These are phyloP conservation scores for Gymnothorax reevesii DNA, from an alignment of 2,797 vertebrate species.

Conservation along the genomic window DNA sequence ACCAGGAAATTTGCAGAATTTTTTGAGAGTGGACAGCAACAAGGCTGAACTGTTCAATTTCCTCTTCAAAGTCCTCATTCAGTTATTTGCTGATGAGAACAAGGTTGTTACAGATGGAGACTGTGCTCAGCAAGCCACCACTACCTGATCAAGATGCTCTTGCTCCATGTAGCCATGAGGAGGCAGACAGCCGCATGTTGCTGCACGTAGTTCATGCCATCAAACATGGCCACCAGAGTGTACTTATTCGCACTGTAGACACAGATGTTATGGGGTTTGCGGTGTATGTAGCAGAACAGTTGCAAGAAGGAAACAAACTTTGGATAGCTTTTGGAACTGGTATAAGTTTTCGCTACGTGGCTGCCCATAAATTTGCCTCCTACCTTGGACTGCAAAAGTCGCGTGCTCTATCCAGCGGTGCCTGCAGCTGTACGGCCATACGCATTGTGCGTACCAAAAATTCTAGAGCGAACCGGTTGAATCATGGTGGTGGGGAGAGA, in stretches of 20 bases:
- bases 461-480: too few relatives aligned
- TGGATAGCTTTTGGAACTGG: constrained; percentile 28
- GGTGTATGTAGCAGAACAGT: neutral
- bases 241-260: constrained; percentile 27
- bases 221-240: constrained; percentile 20
- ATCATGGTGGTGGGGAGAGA: too few relatives aligned
- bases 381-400: too few relatives aligned
- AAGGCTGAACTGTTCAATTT: too few relatives aligned
- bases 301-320: constrained; percentile 23
- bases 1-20: too few relatives aligned
- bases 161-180: constrained; percentile 30
- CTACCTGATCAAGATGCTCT: constrained; percentile 11
- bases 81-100: constrained; percentile 5
- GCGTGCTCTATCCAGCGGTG: too few relatives aligned
- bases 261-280: constrained; percentile 35
- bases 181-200: constrained; percentile 32
- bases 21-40: too few relatives aligned
- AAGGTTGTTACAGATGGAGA: constrained; percentile 24
- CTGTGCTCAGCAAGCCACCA: constrained; percentile 19
- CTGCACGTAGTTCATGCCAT: constrained; percentile 26
- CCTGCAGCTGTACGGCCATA: too few relatives aligned
- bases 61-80: too few relatives aligned
- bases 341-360: too few relatives aligned
- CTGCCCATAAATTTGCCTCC: too few relatives aligned
- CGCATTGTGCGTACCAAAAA: too few relatives aligned